Percentiles rank a stretch among this genome's conserved stretches.
phyloP scores from a whole-genome alignment of 2,797 vertebrate genomes.

The Megalops cyprinoides region DNA sequence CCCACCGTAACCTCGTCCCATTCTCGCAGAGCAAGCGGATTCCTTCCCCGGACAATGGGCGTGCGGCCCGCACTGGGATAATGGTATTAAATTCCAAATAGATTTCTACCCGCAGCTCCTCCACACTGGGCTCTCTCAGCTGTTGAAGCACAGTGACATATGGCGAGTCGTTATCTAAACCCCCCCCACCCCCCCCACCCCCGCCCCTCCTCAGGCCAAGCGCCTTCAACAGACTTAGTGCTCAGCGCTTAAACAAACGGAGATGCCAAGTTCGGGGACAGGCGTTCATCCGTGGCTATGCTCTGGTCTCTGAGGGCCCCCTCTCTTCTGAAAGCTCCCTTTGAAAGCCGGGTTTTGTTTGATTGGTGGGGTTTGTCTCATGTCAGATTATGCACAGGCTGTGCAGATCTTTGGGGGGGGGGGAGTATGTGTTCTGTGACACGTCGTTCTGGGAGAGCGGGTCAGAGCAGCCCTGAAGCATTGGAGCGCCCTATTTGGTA shows the following conservation, averaged over 20 bases:
- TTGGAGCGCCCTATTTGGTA: constrained; percentile 58
- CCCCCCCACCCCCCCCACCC: constrained; percentile 27
- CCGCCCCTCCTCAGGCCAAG: constrained; percentile 62
- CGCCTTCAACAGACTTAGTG: constrained; percentile 63
- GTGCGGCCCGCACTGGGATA: constrained; percentile 67
- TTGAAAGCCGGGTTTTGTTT: constrained; percentile 62
- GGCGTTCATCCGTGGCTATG: no score
- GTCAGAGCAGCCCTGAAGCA: constrained; percentile 69
- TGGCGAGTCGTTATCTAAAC: constrained; percentile 66
- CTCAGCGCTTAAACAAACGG: constrained; percentile 75
- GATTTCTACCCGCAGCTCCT: constrained; percentile 59
- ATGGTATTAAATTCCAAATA: constrained; percentile 75
- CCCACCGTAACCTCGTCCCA: constrained; percentile 51
- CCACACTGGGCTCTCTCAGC: constrained; percentile 55
- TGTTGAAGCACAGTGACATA: constrained; percentile 71
- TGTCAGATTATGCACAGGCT: constrained; percentile 67
- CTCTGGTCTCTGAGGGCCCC: no score
- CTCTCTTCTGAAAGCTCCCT: no score
- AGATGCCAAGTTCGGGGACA: constrained; percentile 43
- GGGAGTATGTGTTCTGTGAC: constrained; percentile 62
- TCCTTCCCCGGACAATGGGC: constrained; percentile 68
- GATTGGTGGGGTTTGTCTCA: constrained; percentile 65
- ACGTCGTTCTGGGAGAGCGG: constrained; percentile 58
- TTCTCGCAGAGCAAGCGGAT: constrained; percentile 51
- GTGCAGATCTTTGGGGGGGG: constrained; percentile 58